Percentiles rank a stretch among this genome's conserved stretches.
These are phyloP conservation scores for Neotoxoptera formosana DNA, from an alignment of 1,140 invertebrate genomes.

Conservation along the genomic window DNA sequence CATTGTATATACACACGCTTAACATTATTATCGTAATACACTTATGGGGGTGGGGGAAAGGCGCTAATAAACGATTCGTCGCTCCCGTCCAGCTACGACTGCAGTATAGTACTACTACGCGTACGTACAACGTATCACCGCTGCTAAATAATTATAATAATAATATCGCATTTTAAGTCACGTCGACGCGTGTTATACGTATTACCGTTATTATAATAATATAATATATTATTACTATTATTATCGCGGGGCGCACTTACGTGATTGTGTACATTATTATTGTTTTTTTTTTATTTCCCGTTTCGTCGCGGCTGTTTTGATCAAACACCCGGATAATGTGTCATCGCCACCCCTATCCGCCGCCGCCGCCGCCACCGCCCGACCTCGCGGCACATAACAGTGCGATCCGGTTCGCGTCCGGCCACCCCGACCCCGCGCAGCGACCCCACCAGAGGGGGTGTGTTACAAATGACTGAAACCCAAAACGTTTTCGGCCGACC, in stretches of 20 bases:
- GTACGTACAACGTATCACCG: too few species aligned
- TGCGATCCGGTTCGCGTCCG: slow-evolving; percentile 24
- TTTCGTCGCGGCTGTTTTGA: slow-evolving; percentile 39
- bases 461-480: slow-evolving; percentile 41
- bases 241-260: neutral
- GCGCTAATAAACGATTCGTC: neutral
- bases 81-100: neutral
- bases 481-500: slow-evolving; percentile 40
- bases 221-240: neutral
- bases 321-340: slow-evolving; percentile 38
- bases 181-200: neutral
- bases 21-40: neutral
- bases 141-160: neutral
- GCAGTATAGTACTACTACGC: too few species aligned
- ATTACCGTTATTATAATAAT: too few species aligned
- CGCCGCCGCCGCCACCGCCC: neutral
- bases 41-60: neutral
- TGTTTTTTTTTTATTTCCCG: neutral
- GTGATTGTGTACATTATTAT: neutral
- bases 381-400: neutral
- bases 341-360: neutral
- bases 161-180: neutral
- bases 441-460: neutral
- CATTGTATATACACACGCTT: neutral
- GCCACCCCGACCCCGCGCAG: neutral